These are phyloP conservation scores for Scaeva pyrastri DNA, from an alignment of 2,888 invertebrate genomes.

Conservation along the genomic window DNA sequence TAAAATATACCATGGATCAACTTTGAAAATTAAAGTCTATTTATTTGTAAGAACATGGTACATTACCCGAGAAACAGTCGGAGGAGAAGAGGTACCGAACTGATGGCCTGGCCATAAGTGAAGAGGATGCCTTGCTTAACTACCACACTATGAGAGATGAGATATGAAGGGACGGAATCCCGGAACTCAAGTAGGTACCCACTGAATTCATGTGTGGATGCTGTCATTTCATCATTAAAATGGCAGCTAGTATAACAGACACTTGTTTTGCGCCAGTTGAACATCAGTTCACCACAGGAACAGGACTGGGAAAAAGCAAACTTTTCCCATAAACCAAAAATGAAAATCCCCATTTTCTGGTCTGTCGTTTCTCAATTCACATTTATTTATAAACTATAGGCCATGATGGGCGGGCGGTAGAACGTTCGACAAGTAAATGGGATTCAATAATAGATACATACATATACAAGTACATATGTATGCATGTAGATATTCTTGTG, in stretches of 20 bases:
- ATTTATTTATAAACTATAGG: constrained; percentile 38
- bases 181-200: constrained; percentile 18
- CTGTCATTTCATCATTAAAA: constrained; percentile 66
- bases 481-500: too few species aligned
- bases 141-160: too few species aligned
- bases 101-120: not conserved
- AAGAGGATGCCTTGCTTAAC: constrained; percentile 9
- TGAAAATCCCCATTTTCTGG: constrained; percentile 55
- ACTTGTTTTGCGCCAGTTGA: constrained; percentile 63
- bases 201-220: constrained; percentile 34
- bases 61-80: constrained; percentile 17
- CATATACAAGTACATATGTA: not conserved
- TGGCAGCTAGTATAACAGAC: constrained; percentile 55
- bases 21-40: constrained; percentile 44
- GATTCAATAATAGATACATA: not conserved
- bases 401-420: not conserved
- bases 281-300: not conserved
- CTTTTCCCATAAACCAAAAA: constrained; percentile 67
- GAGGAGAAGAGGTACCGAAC: not conserved
- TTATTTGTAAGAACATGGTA: constrained; percentile 50
- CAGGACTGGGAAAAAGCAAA: constrained; percentile 39
- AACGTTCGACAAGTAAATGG: not conserved
- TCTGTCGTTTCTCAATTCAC: constrained; percentile 51
- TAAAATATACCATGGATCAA: constrained; percentile 28
- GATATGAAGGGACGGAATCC: too few species aligned